Percentiles rank a stretch among this genome's conserved stretches.
phyloP scores from a whole-genome alignment of 1,140 invertebrate species.

The Contarinia nasturtii region DNA sequence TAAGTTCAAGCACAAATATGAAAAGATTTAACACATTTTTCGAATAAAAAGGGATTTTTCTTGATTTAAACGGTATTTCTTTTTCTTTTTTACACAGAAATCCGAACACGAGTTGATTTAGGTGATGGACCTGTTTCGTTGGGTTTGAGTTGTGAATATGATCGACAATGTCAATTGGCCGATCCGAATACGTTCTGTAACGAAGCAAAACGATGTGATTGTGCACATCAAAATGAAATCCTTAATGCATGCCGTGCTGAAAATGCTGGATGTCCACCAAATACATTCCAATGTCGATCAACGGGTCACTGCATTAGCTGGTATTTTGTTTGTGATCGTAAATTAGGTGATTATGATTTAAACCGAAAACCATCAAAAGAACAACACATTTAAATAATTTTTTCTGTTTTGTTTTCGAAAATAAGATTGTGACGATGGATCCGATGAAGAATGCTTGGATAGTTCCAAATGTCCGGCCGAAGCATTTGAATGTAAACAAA shows the following conservation, averaged over 20 bases:
- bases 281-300: slow-evolving; percentile 67
- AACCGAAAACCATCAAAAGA: not conserved
- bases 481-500: slow-evolving; percentile 43
- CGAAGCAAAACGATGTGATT: slow-evolving; percentile 58
- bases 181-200: slow-evolving; percentile 60
- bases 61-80: not conserved
- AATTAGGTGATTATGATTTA: slow-evolving; percentile 56
- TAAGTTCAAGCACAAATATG: too few relatives aligned
- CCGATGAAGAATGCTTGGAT: slow-evolving; percentile 55
- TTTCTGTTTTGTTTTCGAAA: slow-evolving; percentile 90
- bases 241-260: slow-evolving; percentile 41
- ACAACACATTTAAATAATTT: not conserved
- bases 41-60: too few relatives aligned
- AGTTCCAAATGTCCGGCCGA: slow-evolving; percentile 21
- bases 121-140: slow-evolving; percentile 44
- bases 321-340: slow-evolving; percentile 87
- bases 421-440: slow-evolving; percentile 43
- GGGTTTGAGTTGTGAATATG: slow-evolving; percentile 50
- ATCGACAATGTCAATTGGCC: slow-evolving; percentile 57
- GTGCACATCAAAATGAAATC: slow-evolving; percentile 30
- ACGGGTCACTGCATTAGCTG: slow-evolving; percentile 73
- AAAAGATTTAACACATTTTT: too few relatives aligned
- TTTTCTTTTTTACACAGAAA: slow-evolving; percentile 7
- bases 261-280: slow-evolving; percentile 53
- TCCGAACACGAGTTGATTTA: slow-evolving; percentile 26